A percentile compares a stretch with the other conserved stretches of the same genome.
phyloP scores from a whole-genome alignment of 30 jellyfish, hydroid and myxozoan species.

The Sanderia malayensis region DNA sequence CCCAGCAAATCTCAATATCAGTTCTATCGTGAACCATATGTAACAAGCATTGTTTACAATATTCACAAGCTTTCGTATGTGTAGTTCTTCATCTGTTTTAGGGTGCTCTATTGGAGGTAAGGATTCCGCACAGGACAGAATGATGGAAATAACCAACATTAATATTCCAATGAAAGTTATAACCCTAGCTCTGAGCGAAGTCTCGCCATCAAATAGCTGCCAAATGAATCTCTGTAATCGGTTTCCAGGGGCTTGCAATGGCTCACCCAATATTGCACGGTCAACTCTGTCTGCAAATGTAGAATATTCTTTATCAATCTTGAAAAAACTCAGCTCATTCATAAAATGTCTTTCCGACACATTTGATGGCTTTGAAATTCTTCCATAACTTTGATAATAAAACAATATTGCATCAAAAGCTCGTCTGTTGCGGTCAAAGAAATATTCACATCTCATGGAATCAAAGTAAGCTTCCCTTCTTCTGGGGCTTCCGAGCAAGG shows the following conservation, averaged over 20 bases:
- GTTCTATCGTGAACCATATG: slow-evolving; percentile 72
- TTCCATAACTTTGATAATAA: slow-evolving; percentile 75
- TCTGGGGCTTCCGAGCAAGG: slow-evolving; percentile 70
- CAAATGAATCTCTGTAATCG: slow-evolving; percentile 31
- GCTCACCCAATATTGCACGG: slow-evolving; percentile 48
- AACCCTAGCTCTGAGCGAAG: slow-evolving; percentile 42
- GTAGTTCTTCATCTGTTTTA: not conserved
- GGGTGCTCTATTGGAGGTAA: slow-evolving; percentile 30
- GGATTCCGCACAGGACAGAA: slow-evolving; percentile 58
- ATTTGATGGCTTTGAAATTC: slow-evolving; percentile 56
- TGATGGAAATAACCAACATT: slow-evolving; percentile 30
- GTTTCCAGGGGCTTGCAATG: slow-evolving; percentile 38
- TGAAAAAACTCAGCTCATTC: slow-evolving; percentile 65
- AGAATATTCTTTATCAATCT: slow-evolving; percentile 41
- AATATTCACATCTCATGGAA: slow-evolving; percentile 46
- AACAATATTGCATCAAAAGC: slow-evolving; percentile 77
- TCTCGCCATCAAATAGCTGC: slow-evolving; percentile 45
- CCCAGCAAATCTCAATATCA: slow-evolving; percentile 25
- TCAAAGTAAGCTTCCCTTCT: slow-evolving; percentile 54
- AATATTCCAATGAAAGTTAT: slow-evolving; percentile 28
- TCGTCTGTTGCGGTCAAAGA: slow-evolving; percentile 63
- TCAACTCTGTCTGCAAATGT: slow-evolving; percentile 66
- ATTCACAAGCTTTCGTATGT: not conserved
- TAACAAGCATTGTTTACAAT: slow-evolving; percentile 53
- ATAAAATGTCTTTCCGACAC: slow-evolving; percentile 58